Evolutionary conservation across 2,888 invertebrate genomes (phyloP), one percentile per base, ranked within the genome.

Genomic region (Spicauda simplicius): DNA sequence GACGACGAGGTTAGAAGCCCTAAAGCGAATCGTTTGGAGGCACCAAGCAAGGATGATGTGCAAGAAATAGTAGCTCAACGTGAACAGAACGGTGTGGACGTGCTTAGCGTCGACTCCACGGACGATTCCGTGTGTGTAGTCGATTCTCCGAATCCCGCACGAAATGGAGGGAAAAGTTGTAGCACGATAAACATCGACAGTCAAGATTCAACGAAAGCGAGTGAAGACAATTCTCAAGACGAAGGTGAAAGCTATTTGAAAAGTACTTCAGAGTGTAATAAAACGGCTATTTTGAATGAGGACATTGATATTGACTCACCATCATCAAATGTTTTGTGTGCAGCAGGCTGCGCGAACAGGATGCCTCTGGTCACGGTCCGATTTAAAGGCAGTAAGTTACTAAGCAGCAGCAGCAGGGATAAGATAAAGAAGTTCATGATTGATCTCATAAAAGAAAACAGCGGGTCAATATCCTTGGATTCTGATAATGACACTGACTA

Each of bases 381-480:
- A 20, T 94, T 94, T 76, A 87, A 81, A 70, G 89, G 93, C 71
- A 86, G 83, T 71, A 84, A 81, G 69, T 74, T 91, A 70, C 91
- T 93, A 0, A 86, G 85, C 64, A 18, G n/a, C 50, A 79, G 74
- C 50, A 94, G 93, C 76, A 94, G 92, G 76, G 77, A 84, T 37
- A 84, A 88, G 74, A 81, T 95, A 57, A 88, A 93, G 71, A 83
- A 84, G 56, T 94, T 94, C 78, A 83, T 94, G 79, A 77, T 91
- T 58, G 80, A 87, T 73, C 78, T 89, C 70, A 80, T 94, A 76
- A 88, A 87, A 79, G 70, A 86, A 67, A 81, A 86, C 79, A 79
- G 84, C 69, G 76, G 75, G 25, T 80, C 83, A 0, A 73, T 53
- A 70, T 65, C 77, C 19, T 67, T 70, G 71, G 79, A 80, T 54